Evolutionary conservation across 35 echinoderm and acorn worm species (phyloP), one percentile per base, ranked within the genome.

Genomic region (Amphiura filiformis): DNA sequence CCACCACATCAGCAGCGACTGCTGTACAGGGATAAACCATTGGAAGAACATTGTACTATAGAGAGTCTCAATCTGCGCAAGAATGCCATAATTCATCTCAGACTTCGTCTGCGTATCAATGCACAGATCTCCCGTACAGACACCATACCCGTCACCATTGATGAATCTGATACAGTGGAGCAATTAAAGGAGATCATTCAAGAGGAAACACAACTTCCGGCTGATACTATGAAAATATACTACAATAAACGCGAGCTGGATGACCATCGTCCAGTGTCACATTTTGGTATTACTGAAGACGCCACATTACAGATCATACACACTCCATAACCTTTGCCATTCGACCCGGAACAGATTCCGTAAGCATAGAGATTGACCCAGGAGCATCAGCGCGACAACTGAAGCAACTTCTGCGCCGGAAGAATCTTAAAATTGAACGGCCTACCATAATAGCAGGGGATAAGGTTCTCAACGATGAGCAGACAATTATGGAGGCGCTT

Each of bases 1-100:
- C 90, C 90, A 35, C 90, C 90, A 20, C 90, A 92, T 31, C 90
- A 92, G 78, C 83, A 86, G 37, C 84, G 38, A 1, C 84, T 92
- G 35, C 39, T 81, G 0, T 86, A 87, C 61, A 35, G 80, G 18
- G 90, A 86, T 13, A 57, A 87, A 34, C 52, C 52, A 0, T 39
- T 92, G 77, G 90, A 92, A 23, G 78, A 92, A 31, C 52, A 86
- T 57, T 41, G 49, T 36, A 39, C 84, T 38, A 77, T 92, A 2
- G 84, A 92, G 31, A 64, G 76, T 22, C 85, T 79, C 56, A 64
- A 52, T 0, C 76, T 92, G 22, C 38, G 78, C 5, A 92, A 92
- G 37, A 86, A 80, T 38, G 84, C 90, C 1, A 65, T 82, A 17
- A 38, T 92, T 34, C 49, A 86, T 3, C 78, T 92, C 44, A 86